These are phyloP conservation scores for Strigamia crassipes DNA, from an alignment of 2,888 invertebrate species.

Conservation along the genomic window DNA sequence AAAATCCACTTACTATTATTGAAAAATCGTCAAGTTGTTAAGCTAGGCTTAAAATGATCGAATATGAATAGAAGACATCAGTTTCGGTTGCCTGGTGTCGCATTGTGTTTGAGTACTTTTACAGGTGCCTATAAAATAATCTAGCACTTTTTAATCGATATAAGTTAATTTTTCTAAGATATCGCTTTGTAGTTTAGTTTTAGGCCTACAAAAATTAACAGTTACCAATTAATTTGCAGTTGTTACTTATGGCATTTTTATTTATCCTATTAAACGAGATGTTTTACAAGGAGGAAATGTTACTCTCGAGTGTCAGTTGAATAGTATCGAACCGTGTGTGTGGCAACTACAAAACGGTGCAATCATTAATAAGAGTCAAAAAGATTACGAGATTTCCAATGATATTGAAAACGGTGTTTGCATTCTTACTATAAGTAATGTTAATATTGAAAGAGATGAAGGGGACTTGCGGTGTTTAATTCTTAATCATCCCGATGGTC, in stretches of 20 bases:
- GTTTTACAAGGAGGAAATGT: background rate
- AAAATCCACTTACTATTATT: background rate
- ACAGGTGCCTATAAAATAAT: background rate
- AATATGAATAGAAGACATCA: background rate
- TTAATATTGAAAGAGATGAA: background rate
- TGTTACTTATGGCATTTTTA: background rate
- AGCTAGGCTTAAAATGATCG: background rate
- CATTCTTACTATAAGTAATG: background rate
- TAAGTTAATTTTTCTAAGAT: background rate
- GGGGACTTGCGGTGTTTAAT: background rate
- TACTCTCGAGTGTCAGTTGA: background rate
- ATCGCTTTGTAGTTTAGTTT: too few species aligned
- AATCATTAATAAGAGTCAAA: background rate
- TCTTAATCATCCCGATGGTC: background rate
- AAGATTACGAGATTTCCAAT: background rate
- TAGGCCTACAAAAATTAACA: background rate
- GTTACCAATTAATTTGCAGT: background rate
- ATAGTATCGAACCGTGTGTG: background rate
- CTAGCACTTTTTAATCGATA: background rate
- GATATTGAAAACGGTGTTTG: background rate
- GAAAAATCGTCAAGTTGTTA: background rate
- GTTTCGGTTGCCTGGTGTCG: background rate
- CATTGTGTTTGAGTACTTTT: background rate
- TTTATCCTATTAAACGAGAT: background rate
- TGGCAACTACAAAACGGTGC: background rate